A percentile compares a stretch with the other conserved stretches of the same genome.
These are phyloP conservation scores for Anoplopoma fimbria DNA, from an alignment of 2,113 vertebrate genomes.

Conservation along the genomic window DNA sequence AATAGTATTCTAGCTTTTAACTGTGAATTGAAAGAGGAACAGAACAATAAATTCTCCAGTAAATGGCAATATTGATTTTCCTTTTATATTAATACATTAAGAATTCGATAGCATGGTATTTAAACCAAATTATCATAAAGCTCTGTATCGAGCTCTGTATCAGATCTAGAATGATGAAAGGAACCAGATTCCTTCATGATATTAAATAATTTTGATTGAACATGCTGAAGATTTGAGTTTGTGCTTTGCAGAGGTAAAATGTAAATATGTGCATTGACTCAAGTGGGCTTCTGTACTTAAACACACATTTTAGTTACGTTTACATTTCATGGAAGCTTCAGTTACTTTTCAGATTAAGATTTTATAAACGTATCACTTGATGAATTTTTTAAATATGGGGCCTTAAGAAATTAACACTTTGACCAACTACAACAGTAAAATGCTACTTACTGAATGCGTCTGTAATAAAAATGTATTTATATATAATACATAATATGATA, in stretches of 20 bases:
- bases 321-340: background rate
- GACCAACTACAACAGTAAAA: conserved; percentile 1
- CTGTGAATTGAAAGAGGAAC: conserved; percentile 19
- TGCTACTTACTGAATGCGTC: background rate
- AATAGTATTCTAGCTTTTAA: conserved; percentile 20
- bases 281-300: background rate
- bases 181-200: background rate
- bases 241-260: background rate
- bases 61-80: conserved; percentile 53
- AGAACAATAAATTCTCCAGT: conserved; percentile 21
- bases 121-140: background rate
- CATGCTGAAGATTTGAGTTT: background rate
- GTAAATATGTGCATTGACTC: background rate
- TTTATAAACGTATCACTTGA: background rate
- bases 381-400: background rate
- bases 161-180: background rate
- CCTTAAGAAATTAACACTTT: background rate
- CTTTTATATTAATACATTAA: conserved; percentile 17
- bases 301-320: background rate
- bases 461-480: background rate
- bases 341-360: background rate
- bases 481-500: background rate
- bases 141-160: background rate
- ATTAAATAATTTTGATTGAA: background rate
- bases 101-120: conserved; percentile 12